Percentiles rank a stretch among this genome's conserved stretches.
Conservation (phyloP, 2,888 invertebrate species). For the Cecidostiba fungosa region DNA sequence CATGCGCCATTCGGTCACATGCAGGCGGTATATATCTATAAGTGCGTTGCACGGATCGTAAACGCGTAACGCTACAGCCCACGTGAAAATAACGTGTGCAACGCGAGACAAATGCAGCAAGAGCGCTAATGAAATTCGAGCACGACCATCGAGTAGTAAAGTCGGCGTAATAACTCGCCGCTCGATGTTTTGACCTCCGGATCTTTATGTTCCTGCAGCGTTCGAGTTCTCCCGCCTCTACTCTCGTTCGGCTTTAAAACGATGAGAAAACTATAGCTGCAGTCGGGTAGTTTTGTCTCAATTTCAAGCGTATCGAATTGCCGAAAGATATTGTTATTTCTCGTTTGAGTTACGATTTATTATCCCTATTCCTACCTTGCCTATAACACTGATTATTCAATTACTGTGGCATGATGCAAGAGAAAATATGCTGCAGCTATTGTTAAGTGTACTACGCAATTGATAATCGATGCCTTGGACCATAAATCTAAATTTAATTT, state of each 20-base stretch:
- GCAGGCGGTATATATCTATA: neutral
- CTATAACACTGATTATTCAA: neutral
- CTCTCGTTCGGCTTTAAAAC: neutral
- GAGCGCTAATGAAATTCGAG: neutral
- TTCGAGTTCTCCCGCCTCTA: neutral
- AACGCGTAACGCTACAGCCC: neutral
- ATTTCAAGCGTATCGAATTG: neutral
- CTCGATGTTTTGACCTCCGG: neutral
- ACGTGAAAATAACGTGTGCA: neutral
- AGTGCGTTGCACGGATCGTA: neutral
- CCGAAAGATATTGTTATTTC: conserved; percentile 8
- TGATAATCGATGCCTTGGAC: neutral
- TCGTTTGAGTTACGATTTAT: neutral
- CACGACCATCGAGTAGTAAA: neutral
- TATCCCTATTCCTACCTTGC: neutral
- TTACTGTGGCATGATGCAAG: neutral
- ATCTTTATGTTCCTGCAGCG: neutral
- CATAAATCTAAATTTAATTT: neutral
- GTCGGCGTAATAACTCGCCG: neutral
- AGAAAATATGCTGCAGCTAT: neutral
- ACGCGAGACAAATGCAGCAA: neutral
- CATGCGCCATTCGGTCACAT: neutral
- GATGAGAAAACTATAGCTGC: neutral
- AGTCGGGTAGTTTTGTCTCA: neutral
- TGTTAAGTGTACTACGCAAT: neutral